Conservation (phyloP, 2,888 invertebrate genomes). For the Sphaerophoria rueppellii region DNA sequence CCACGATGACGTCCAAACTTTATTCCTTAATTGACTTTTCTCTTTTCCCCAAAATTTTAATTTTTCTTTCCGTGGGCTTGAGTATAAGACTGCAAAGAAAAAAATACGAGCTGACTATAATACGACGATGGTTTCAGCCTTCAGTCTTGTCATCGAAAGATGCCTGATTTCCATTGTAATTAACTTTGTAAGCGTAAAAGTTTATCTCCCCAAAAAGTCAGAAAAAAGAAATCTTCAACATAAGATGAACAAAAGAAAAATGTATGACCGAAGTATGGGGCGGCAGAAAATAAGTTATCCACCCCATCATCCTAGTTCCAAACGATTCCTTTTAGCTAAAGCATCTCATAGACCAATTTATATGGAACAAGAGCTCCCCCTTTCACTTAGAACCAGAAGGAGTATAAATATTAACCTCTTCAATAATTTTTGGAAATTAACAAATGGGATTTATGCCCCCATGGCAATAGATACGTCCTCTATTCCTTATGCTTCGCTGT, state of each 20-base stretch:
- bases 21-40: constrained; percentile 60
- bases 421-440: constrained; percentile 73
- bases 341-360: neutral
- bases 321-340: neutral
- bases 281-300: constrained; percentile 62
- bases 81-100: constrained; percentile 3
- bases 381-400: neutral
- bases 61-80: constrained; percentile 7
- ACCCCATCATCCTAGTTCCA: constrained; percentile 23
- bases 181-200: constrained; percentile 73
- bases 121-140: too few species aligned
- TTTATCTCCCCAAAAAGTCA: constrained; percentile 54
- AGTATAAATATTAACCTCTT: constrained; percentile 71
- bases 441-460: constrained; percentile 70
- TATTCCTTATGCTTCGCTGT: constrained; percentile 26
- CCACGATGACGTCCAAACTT: constrained; percentile 50
- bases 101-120: neutral
- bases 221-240: constrained; percentile 28
- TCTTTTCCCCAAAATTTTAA: constrained; percentile 13
- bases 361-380: neutral
- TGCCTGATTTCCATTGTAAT: constrained; percentile 70
- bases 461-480: constrained; percentile 60
- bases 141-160: constrained; percentile 33
- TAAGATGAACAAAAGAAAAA: constrained; percentile 56
- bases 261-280: constrained; percentile 19